A percentile compares a stretch with the other conserved stretches of the same genome.
phyloP scores from a whole-genome alignment of 2,113 vertebrate genomes.

The Vimba vimba region DNA sequence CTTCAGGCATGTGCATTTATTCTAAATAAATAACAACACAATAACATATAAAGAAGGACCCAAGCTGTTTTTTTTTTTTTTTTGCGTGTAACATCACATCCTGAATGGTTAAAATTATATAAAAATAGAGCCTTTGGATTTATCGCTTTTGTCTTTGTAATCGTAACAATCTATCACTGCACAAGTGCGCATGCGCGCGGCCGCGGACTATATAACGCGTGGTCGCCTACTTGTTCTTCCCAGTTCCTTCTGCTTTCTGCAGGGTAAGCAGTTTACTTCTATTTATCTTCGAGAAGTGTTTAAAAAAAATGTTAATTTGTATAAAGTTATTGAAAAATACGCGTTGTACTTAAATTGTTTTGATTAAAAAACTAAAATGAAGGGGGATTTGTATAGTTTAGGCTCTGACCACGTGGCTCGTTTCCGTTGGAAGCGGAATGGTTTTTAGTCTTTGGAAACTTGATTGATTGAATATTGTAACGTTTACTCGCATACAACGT shows the following conservation, averaged over 20 bases:
- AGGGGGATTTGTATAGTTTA: not conserved
- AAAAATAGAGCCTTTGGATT: no score
- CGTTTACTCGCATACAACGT: not conserved
- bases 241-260: not conserved
- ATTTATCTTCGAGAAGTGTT: not conserved
- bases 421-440: not conserved
- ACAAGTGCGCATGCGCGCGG: slow-evolving; percentile 1
- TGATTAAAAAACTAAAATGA: not conserved
- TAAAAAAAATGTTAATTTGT: not conserved
- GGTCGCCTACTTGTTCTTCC: not conserved
- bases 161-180: not conserved
- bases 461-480: not conserved
- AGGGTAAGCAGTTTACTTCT: not conserved
- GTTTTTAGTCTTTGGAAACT: not conserved
- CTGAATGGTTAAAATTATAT: not conserved
- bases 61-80: not conserved
- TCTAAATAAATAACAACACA: not conserved
- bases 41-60: not conserved
- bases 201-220: not conserved
- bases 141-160: no score
- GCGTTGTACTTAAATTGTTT: not conserved
- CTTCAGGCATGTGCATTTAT: not conserved
- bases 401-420: not conserved
- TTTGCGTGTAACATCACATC: not conserved
- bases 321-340: not conserved